Evolutionary conservation across 2,113 vertebrate species (phyloP).

Genomic region (Panthera leo): DNA sequence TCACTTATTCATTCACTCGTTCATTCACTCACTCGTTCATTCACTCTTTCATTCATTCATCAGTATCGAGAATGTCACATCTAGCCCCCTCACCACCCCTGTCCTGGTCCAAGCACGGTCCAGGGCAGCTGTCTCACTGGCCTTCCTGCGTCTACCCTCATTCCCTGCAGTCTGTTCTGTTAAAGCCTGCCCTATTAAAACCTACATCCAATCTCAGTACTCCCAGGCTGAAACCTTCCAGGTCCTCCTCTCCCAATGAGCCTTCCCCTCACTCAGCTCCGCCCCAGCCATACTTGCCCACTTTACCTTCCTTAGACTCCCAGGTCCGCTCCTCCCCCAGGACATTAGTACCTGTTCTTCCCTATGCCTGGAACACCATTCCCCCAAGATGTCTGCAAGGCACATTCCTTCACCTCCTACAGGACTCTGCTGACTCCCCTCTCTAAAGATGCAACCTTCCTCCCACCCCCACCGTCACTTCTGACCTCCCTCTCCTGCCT

Average conservation of each 20-base stretch:
- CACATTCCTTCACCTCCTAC: not conserved
- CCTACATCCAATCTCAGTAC: accelerated
- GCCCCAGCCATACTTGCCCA: accelerated
- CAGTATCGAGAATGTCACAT: not conserved
- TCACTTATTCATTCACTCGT: no score
- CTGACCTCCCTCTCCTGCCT: not conserved
- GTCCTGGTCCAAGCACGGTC: not conserved
- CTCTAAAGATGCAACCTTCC: not conserved
- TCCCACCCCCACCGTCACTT: not conserved
- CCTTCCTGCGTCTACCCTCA: not conserved
- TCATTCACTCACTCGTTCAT: no score
- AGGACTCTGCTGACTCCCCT: not conserved
- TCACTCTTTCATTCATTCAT: not conserved
- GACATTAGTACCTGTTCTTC: not conserved
- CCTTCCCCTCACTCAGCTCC: not conserved
- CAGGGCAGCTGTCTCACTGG: not conserved
- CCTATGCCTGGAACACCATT: not conserved
- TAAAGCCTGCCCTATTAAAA: not conserved
- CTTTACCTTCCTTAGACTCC: not conserved
- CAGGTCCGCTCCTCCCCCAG: not conserved
- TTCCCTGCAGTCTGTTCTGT: not conserved
- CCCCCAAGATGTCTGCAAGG: not conserved
- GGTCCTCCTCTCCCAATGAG: not conserved
- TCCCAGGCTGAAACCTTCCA: no score
- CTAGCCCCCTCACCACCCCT: no score